Percentiles rank a stretch among this genome's conserved stretches.
phyloP scores from a whole-genome alignment of 2,888 invertebrate genomes.

The Orthosia cruda region DNA sequence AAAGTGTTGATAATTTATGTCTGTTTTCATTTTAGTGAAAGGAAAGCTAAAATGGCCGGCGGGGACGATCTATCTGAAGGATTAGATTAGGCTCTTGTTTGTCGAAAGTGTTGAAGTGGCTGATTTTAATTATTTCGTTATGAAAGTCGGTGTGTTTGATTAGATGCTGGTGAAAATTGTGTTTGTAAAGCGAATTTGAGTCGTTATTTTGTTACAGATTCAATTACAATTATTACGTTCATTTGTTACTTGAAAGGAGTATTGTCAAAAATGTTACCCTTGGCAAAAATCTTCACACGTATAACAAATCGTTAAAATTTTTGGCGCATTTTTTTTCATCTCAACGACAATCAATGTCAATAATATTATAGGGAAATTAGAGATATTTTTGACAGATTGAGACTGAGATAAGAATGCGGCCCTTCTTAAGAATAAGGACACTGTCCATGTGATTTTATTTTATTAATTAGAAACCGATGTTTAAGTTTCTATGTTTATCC shows the following conservation, averaged over 20 bases:
- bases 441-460: too few relatives aligned
- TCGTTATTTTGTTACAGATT: neutral
- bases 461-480: too few relatives aligned
- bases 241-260: neutral
- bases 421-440: too few relatives aligned
- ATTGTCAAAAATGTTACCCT: neutral
- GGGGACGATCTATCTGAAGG: constrained; percentile 8
- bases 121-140: constrained; percentile 9
- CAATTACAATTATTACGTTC: too few relatives aligned
- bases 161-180: neutral
- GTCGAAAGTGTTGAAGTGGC: neutral
- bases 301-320: too few relatives aligned
- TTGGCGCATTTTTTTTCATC: too few relatives aligned
- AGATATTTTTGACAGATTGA: too few relatives aligned
- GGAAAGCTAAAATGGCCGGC: constrained; percentile 27
- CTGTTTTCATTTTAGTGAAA: constrained; percentile 41
- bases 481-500: too few relatives aligned
- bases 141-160: neutral
- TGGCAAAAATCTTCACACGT: too few relatives aligned
- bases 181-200: neutral
- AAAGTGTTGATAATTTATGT: constrained; percentile 43
- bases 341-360: too few relatives aligned
- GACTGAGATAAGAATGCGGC: too few relatives aligned
- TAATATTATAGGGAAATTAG: too few relatives aligned
- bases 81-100: constrained; percentile 20